Base-by-base conservation (phyloP, 2,888 invertebrate genomes). In the Tubulanus polymorphus region DNA sequence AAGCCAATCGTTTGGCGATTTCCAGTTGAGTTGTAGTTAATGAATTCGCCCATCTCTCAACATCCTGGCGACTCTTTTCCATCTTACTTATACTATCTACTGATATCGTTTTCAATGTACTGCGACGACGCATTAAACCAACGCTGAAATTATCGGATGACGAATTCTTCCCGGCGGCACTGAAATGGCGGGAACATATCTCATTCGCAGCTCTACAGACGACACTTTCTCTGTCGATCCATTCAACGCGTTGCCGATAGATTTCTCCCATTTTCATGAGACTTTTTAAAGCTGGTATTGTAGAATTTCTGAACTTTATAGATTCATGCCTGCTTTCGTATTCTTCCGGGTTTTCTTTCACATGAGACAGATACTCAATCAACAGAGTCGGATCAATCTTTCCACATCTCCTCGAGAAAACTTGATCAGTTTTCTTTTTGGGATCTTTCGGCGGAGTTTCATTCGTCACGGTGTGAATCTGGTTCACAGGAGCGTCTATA, bases 331-430 rank as follows among this genome's bases (percentile, higher is more conserved):
- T 23, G 5, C 20, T 20, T 23, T 41, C 41, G 15, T 41, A 41
- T 30, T 49, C 32, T 18, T 63, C 63, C 1, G 63, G 63, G 45
- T 69, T 63, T 28, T 68, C 69, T 18, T 63, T 54, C 12, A 71
- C 63, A 52, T 66, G 67, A 52, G 62, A 64, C 3, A 71, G 57
- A 55, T 71, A 71, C 32, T 62, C 63, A 25, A 61, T 48, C 54
- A 71, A 52, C 1, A 63, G 67, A 37, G 61, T 63, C 41, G 65
- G 64, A 20, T 70, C 70, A 26, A 65, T 63, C 25, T 46, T 49
- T n/a, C n/a, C n/a, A n/a, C n/a, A n/a, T n/a, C n/a, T n/a, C n/a
- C n/a, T n/a, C n/a, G n/a, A n/a, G n/a, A n/a, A n/a, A n/a, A n/a
- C n/a, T n/a, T n/a, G n/a, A n/a, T n/a, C n/a, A n/a, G n/a, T n/a